Conservation (phyloP, 2,888 invertebrate species). For the Anorthoa munda region DNA sequence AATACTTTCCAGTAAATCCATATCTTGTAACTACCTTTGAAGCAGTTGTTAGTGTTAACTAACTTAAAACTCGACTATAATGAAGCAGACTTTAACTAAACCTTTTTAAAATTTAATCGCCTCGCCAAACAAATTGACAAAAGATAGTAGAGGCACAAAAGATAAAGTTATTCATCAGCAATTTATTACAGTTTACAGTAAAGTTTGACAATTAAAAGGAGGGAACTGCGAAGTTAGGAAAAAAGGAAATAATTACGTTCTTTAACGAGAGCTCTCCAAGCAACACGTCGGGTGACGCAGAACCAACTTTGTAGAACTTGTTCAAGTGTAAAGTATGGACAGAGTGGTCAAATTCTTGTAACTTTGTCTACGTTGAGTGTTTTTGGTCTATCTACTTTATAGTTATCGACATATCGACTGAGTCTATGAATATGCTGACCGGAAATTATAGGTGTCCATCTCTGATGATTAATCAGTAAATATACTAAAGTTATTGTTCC, state of each 20-base stretch:
- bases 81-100: constrained; percentile 21
- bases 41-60: constrained; percentile 1
- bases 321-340: constrained; percentile 48
- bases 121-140: constrained; percentile 52
- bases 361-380: constrained; percentile 37
- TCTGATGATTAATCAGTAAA: not conserved
- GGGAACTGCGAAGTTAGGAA: constrained; percentile 81
- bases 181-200: constrained; percentile 77
- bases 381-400: not conserved
- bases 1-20: not conserved
- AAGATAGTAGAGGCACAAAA: constrained; percentile 46
- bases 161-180: constrained; percentile 65
- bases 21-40: not conserved
- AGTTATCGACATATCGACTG: too few species aligned
- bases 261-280: constrained; percentile 81
- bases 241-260: constrained; percentile 85
- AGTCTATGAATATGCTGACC: too few species aligned
- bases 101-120: constrained; percentile 24
- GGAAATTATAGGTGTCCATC: not conserved
- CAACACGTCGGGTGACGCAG: constrained; percentile 61
- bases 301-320: constrained; percentile 70
- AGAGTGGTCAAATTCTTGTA: constrained; percentile 47
- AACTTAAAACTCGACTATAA: constrained; percentile 15
- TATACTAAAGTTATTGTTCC: not conserved
- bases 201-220: constrained; percentile 88